Evolutionary conservation across 1,140 invertebrate species (phyloP).

Genomic region (Procambarus clarkii): DNA sequence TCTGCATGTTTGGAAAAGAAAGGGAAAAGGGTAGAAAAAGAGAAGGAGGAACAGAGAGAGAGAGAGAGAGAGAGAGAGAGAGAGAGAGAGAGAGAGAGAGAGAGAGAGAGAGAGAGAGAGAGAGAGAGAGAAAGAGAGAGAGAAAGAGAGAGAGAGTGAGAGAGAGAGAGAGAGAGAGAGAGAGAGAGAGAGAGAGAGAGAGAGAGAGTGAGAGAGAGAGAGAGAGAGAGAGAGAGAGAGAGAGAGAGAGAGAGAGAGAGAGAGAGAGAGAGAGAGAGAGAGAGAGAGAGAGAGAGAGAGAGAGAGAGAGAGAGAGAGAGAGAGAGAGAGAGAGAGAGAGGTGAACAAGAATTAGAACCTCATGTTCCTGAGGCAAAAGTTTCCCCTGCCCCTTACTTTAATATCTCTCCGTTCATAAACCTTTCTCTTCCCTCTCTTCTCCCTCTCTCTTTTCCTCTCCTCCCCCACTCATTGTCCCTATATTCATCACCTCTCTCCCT

Average conservation of each 20-base stretch:
- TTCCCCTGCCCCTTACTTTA: not conserved
- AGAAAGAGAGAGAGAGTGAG: no score
- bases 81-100: not conserved
- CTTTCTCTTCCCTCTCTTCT: not conserved
- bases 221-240: not conserved
- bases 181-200: no score
- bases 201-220: not conserved
- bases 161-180: no score
- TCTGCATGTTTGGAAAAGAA: no score
- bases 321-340: slow-evolving; percentile 9
- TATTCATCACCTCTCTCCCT: not conserved
- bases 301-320: slow-evolving; percentile 1
- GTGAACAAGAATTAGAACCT: no score
- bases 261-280: slow-evolving; percentile 5
- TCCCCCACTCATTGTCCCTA: no score
- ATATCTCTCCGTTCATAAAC: no score
- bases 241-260: slow-evolving; percentile 13
- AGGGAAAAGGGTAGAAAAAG: no score
- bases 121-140: no score
- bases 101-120: not conserved
- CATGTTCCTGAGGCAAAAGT: not conserved
- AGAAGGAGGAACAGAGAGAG: no score
- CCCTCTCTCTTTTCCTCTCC: not conserved
- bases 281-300: not conserved
- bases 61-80: not conserved